A percentile compares a stretch with the other conserved stretches of the same genome.
Evolutionary conservation across 2,888 invertebrate genomes (phyloP).

Genomic region (Torymus auratus): DNA sequence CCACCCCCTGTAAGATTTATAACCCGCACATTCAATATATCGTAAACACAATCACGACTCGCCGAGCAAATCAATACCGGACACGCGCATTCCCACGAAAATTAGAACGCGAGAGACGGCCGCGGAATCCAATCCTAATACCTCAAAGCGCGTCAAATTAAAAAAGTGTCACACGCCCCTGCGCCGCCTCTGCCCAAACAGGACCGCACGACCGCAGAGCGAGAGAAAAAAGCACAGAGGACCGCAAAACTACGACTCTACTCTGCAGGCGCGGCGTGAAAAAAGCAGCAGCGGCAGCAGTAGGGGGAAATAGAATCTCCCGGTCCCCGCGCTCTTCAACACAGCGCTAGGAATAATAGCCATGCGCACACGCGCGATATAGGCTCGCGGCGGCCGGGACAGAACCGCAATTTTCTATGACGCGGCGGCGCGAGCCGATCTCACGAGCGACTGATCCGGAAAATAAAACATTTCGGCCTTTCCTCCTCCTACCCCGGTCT

Average conservation of each 20-base stretch:
- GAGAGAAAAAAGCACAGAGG: not conserved
- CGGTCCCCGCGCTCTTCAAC: conserved; percentile 12
- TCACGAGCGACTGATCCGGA: conserved; percentile 56
- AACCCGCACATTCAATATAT: too few relatives aligned
- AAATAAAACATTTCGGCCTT: conserved; percentile 50
- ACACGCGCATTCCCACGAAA: too few relatives aligned
- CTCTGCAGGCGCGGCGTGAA: too few relatives aligned
- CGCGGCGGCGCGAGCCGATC: conserved; percentile 37
- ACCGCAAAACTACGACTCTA: not conserved
- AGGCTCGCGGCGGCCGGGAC: conserved; percentile 14
- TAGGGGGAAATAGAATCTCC: conserved; percentile 40
- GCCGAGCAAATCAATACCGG: too few relatives aligned
- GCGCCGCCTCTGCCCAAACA: too few relatives aligned
- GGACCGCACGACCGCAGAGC: not conserved
- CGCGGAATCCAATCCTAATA: too few relatives aligned
- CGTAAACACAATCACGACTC: too few relatives aligned
- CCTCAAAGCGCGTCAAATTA: too few relatives aligned
- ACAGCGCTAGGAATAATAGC: conserved; percentile 17
- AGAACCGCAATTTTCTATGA: conserved; percentile 52
- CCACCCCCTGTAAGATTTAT: too few relatives aligned
- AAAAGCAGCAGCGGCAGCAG: too few relatives aligned
- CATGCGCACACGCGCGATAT: not conserved
- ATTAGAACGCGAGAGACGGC: too few relatives aligned
- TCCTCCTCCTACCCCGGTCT: conserved; percentile 1
- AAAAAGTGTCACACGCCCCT: too few relatives aligned